These are phyloP conservation scores for Panurus biarmicus DNA, from an alignment of 2,113 vertebrate genomes.

Conservation along the genomic window DNA sequence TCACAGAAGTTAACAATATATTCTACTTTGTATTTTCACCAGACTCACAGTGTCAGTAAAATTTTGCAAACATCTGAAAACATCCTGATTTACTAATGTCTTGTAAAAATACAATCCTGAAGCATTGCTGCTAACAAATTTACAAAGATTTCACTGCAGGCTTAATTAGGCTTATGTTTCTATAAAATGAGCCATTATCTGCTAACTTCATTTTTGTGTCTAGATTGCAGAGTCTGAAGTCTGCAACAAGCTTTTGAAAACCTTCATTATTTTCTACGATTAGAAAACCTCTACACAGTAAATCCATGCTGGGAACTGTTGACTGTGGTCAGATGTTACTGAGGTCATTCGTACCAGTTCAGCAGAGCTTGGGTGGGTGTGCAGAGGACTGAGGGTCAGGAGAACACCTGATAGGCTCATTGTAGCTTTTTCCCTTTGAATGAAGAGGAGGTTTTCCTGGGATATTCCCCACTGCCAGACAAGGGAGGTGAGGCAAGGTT, in stretches of 20 bases:
- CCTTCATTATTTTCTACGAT: neutral
- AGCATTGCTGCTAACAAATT: neutral
- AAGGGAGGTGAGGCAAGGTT: neutral
- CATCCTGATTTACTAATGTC: neutral
- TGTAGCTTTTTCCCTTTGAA: neutral
- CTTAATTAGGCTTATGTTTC: neutral
- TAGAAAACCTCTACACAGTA: neutral
- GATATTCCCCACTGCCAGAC: neutral
- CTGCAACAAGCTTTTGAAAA: neutral
- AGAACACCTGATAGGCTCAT: neutral
- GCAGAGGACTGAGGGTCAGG: neutral
- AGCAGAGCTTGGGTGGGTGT: neutral
- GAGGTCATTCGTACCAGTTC: fast-evolving
- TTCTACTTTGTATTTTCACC: neutral
- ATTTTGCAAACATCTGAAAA: neutral
- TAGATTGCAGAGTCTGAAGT: neutral
- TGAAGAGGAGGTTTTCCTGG: neutral
- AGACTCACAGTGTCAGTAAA: neutral
- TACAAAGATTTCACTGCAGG: neutral
- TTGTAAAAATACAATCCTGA: neutral
- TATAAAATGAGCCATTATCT: neutral
- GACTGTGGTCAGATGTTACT: neutral
- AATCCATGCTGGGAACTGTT: neutral
- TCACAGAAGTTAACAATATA: neutral
- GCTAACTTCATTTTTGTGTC: neutral